A percentile compares a stretch with the other conserved stretches of the same genome.
These are phyloP conservation scores for Grus americana DNA, from an alignment of 2,113 vertebrate species.

Conservation along the genomic window DNA sequence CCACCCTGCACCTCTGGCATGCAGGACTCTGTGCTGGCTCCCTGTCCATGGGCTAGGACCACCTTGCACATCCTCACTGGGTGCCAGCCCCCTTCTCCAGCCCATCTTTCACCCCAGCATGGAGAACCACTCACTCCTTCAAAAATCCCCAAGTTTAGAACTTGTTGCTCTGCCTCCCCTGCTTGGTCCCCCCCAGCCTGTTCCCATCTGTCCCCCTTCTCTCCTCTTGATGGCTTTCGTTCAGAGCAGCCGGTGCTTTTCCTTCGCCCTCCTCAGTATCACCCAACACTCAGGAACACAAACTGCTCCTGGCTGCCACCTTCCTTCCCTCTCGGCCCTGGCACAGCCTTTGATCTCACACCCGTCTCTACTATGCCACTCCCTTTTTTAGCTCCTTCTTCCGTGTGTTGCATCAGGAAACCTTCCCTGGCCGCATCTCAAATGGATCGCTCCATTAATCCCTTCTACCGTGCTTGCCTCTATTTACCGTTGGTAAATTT, in stretches of 20 bases:
- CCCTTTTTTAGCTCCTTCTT: background rate
- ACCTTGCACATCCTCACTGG: background rate
- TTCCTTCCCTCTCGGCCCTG: background rate
- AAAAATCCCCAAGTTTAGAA: background rate
- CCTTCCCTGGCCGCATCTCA: background rate
- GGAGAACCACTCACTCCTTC: background rate
- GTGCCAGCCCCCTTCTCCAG: background rate
- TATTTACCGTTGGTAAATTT: background rate
- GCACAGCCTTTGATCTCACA: background rate
- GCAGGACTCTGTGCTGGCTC: background rate
- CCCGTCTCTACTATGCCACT: fast-evolving
- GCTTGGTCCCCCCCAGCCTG: background rate
- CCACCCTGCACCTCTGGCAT: background rate
- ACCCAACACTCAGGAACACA: background rate
- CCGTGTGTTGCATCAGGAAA: background rate
- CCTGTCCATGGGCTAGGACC: background rate
- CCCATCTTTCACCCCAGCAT: background rate
- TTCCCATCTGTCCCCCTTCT: background rate
- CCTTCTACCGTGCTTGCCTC: background rate
- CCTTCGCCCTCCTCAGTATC: background rate
- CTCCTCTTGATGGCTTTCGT: background rate
- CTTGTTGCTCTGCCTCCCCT: background rate
- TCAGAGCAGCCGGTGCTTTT: background rate
- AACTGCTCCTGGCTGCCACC: background rate
- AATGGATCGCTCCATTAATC: background rate